Evolutionary conservation across 23 tunicate genomes (phyloP).

Genomic region (Clavelina lepadiformis): DNA sequence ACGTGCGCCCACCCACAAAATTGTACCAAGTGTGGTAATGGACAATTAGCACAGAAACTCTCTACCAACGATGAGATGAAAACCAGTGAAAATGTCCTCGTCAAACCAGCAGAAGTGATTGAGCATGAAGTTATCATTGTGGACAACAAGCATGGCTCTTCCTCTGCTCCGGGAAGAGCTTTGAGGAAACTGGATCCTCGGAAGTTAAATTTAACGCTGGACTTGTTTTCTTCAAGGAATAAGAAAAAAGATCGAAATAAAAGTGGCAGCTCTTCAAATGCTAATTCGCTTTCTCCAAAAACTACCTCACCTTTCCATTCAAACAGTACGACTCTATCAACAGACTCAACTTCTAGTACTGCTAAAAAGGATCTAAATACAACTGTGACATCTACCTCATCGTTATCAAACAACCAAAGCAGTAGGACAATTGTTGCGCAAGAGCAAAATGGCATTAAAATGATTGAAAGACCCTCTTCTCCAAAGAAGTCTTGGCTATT

Average conservation of each 20-base stretch:
- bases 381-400: background rate
- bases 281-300: conserved; percentile 57
- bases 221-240: conserved; percentile 66
- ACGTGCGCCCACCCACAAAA: conserved; percentile 33
- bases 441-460: background rate
- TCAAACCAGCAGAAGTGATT: conserved; percentile 9
- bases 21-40: conserved; percentile 22
- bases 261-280: conserved; percentile 40
- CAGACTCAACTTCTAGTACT: conserved; percentile 2
- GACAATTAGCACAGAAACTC: no score
- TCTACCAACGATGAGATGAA: no score
- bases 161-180: conserved; percentile 69
- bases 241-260: conserved; percentile 65
- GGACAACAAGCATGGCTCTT: background rate
- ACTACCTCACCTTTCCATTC: conserved; percentile 46
- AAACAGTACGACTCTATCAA: background rate
- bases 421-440: background rate
- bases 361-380: background rate
- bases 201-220: conserved; percentile 80
- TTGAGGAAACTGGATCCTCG: conserved; percentile 91
- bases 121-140: conserved; percentile 50
- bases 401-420: background rate
- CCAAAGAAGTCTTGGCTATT: conserved; percentile 86
- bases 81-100: no score
- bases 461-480: background rate